Evolutionary conservation across 2,888 invertebrate genomes (phyloP).

Genomic region (Siphlonurus alternatus): DNA sequence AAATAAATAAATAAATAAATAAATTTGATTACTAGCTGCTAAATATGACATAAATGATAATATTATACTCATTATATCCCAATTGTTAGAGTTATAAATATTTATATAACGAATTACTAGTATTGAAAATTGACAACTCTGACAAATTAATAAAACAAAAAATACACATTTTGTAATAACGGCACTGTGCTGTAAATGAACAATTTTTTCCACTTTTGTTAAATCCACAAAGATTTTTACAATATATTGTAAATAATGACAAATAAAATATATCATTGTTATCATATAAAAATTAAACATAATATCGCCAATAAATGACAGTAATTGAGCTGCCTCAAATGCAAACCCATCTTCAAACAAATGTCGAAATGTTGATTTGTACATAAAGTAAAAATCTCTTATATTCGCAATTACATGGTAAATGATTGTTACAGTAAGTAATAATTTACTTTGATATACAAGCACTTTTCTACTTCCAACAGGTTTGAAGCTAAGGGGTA

Average conservation of each 20-base stretch:
- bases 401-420: neutral
- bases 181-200: neutral
- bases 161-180: neutral
- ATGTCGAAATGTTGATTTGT: neutral
- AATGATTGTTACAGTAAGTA: neutral
- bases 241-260: neutral
- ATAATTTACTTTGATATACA: too few species aligned
- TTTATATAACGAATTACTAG: neutral
- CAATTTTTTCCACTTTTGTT: neutral
- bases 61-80: neutral
- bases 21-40: neutral
- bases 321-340: neutral
- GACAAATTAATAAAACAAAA: neutral
- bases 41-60: neutral
- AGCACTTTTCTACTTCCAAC: too few species aligned
- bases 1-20: too few species aligned
- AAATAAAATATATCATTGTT: neutral
- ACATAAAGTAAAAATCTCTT: neutral
- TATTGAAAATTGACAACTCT: neutral
- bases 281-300: neutral
- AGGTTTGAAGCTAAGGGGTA: too few species aligned
- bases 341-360: neutral
- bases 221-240: neutral
- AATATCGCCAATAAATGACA: neutral
- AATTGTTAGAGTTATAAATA: neutral